phyloP scores from a whole-genome alignment of 2,888 invertebrate genomes.

The Hypomecis punctinalis region DNA sequence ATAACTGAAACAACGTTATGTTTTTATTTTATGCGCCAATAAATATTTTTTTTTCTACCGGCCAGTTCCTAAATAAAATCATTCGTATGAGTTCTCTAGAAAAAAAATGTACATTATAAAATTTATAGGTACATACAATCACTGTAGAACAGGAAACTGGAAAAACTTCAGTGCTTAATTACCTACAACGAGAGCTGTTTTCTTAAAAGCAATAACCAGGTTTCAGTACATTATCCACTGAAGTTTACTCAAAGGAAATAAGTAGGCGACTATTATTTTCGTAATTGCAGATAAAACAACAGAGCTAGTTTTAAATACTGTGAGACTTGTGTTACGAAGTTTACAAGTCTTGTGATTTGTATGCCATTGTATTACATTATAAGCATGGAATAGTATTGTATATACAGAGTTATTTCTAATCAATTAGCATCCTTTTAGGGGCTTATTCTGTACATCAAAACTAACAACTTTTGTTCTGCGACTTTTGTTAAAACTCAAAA shows the following conservation, averaged over 20 bases:
- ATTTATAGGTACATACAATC: too few species aligned
- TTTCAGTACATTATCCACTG: constrained; percentile 26
- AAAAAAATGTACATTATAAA: too few species aligned
- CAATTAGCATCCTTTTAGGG: too few species aligned
- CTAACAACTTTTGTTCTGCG: too few species aligned
- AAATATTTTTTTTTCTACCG: neutral
- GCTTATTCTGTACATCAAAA: too few species aligned
- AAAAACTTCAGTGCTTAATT: neutral
- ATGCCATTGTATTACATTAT: neutral
- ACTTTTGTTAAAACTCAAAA: too few species aligned
- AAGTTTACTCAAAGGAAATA: constrained; percentile 27
- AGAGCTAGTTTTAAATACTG: constrained; percentile 7
- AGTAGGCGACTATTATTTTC: constrained; percentile 27
- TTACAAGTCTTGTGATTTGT: constrained; percentile 3
- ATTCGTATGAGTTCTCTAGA: neutral
- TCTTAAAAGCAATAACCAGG: constrained; percentile 32
- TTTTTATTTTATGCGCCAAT: too few species aligned
- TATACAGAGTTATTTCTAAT: too few species aligned
- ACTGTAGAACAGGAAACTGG: neutral
- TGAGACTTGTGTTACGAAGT: constrained; percentile 1
- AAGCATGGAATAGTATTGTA: too few species aligned
- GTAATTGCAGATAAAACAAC: constrained; percentile 26
- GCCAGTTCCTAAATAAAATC: neutral
- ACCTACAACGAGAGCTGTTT: constrained; percentile 1
- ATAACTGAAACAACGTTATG: too few species aligned